phyloP scores from a whole-genome alignment of 2,113 vertebrate species.

The Plecturocebus donacophilus region DNA sequence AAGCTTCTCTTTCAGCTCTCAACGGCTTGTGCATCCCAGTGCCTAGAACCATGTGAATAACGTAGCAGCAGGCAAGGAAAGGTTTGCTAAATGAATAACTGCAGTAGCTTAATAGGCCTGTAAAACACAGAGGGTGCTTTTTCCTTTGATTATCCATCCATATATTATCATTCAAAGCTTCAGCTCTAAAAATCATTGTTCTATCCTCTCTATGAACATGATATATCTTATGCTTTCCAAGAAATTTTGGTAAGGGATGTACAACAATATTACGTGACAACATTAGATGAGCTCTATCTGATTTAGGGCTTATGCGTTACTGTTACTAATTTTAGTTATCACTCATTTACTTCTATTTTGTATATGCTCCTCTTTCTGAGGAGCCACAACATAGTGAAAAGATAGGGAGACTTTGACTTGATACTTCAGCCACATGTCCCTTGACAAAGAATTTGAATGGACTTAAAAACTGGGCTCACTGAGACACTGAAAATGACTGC shows the following conservation, averaged over 20 bases:
- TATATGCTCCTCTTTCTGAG: not conserved
- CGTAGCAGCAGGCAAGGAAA: not conserved
- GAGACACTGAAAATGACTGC: not conserved
- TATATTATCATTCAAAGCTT: constrained; percentile 11
- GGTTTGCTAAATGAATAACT: not conserved
- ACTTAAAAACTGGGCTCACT: not conserved
- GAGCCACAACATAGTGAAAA: not conserved
- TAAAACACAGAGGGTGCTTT: not conserved
- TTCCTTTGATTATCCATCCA: not conserved
- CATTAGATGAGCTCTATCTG: not conserved
- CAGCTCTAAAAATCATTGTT: not conserved
- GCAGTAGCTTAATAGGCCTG: not conserved
- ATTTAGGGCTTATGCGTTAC: not conserved
- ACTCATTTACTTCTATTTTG: not conserved
- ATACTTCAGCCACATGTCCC: not conserved
- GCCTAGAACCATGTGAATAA: not conserved
- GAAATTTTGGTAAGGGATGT: not conserved
- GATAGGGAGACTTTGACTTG: not conserved
- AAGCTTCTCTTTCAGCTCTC: not conserved
- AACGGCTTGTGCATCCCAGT: accelerated
- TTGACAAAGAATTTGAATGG: not conserved
- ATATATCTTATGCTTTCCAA: not conserved
- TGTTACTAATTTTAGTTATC: not conserved
- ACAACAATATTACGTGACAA: not conserved
- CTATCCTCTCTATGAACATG: not conserved